Conservation (phyloP, 2,888 invertebrate species). For the Caenorhabditis imperialis region DNA sequence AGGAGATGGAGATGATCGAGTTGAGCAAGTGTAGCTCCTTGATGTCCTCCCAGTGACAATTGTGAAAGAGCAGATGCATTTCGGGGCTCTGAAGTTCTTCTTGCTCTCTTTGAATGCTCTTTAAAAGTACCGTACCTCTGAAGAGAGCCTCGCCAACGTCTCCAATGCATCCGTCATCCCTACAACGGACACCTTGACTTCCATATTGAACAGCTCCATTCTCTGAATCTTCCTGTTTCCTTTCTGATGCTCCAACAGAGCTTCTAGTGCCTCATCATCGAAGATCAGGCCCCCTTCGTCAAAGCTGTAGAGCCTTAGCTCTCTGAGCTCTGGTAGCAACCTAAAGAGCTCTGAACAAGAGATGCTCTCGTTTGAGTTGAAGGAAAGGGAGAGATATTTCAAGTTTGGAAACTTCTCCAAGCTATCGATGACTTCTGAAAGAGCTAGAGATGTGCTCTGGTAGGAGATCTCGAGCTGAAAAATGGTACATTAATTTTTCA, state of each 20-base stretch:
- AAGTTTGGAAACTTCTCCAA: constrained; percentile 6
- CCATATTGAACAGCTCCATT: constrained; percentile 40
- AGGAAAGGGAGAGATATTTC: too few species aligned
- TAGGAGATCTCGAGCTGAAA: constrained; percentile 35
- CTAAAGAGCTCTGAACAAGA: constrained; percentile 20
- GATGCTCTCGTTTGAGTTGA: constrained; percentile 3
- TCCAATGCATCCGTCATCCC: background rate
- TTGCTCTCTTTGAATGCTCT: background rate
- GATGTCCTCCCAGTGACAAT: constrained; percentile 21
- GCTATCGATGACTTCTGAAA: constrained; percentile 4
- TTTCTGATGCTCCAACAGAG: constrained; percentile 18
- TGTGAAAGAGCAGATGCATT: constrained; percentile 30
- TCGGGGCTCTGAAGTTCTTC: too few species aligned
- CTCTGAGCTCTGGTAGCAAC: constrained; percentile 3
- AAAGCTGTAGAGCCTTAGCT: constrained; percentile 23
- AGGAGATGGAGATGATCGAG: constrained; percentile 7
- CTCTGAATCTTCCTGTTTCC: constrained; percentile 4
- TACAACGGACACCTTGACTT: constrained; percentile 5
- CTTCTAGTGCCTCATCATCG: constrained; percentile 22
- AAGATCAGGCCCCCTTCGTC: constrained; percentile 32
- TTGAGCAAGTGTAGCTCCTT: constrained; percentile 23
- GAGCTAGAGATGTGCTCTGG: background rate
- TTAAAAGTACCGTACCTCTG: background rate
- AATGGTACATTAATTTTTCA: too few species aligned
- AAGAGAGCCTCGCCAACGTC: constrained; percentile 3